Conservation (phyloP, 2,113 vertebrate genomes). For the Suncus etruscus region DNA sequence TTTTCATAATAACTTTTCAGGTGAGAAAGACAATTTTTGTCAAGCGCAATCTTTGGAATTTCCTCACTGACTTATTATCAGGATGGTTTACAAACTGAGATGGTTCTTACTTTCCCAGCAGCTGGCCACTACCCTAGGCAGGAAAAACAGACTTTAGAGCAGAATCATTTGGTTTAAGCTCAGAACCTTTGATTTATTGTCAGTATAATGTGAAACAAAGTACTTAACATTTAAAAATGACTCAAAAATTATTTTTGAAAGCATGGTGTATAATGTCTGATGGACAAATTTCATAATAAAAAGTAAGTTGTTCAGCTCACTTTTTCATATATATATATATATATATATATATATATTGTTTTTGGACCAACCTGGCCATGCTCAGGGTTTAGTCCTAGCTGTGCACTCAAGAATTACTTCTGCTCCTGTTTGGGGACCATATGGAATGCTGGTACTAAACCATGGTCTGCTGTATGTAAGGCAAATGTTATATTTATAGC, state of each 20-base stretch:
- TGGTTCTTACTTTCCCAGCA: not conserved
- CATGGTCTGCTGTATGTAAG: too few relatives aligned
- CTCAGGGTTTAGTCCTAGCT: too few relatives aligned
- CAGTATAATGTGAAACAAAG: not conserved
- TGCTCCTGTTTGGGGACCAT: too few relatives aligned
- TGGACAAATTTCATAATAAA: not conserved
- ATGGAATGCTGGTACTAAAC: too few relatives aligned
- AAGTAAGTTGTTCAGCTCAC: not conserved
- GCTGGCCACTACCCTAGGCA: not conserved
- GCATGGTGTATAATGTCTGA: not conserved
- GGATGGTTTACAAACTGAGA: not conserved
- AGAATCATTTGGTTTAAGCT: not conserved
- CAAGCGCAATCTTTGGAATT: not conserved
- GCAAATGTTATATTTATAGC: too few relatives aligned
- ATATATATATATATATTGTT: too few relatives aligned
- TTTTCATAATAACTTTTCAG: too few relatives aligned
- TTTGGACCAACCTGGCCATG: too few relatives aligned
- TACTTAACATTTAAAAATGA: conserved; percentile 4
- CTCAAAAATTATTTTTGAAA: not conserved
- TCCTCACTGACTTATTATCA: not conserved
- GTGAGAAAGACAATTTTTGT: not conserved
- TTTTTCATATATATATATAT: too few relatives aligned
- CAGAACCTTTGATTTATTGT: not conserved
- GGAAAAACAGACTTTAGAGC: not conserved
- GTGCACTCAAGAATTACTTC: too few relatives aligned